Evolutionary conservation across 1,140 invertebrate species (phyloP), one percentile per base, ranked within the genome.

Genomic region (Archivesica marissinica): DNA sequence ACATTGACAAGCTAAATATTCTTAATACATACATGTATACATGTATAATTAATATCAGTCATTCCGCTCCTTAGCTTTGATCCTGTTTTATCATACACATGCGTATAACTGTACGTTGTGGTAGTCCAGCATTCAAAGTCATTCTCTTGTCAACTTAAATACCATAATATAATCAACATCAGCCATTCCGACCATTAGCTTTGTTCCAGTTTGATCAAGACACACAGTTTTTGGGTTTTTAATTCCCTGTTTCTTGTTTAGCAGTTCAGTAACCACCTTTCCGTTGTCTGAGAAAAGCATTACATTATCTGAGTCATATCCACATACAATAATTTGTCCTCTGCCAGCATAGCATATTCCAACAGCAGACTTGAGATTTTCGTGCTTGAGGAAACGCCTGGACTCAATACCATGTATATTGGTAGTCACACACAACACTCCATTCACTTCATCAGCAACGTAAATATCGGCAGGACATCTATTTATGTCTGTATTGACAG

Each of bases 221-320:
- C 66, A 70, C 4, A 44, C n/a, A 44, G 66, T 44, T 25, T 70
- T 70, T 4, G 66, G 66, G 9, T 70, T 41, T 7, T 13, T 30
- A 25, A 70, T 25, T 44, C 41, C 66, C 2, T 70, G 38, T 0
- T 7, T 15, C 47, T 70, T 41, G 0, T 3, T 9, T 23, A 41
- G 4, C 33, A 70, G 13, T 44, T 41, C 38, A 28, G 25, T 41
- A 6, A 70, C 39, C 15, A 41, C 20, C 1, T 7, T 28, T 7
- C 41, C 66, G 47, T 4, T 38, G 0, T n/a, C 30, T 44, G 38
- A 44, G 1, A 70, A 17, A 2, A 70, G 66, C 66, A 70, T 70
- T 2, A 70, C n/a, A 70, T 70, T 70, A n/a, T 44, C 13, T 6
- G 66, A 70, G 23, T 70, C 66, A 28, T 70, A 70, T 25, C 66